phyloP scores from a whole-genome alignment of 2,113 vertebrate genomes.

The Oreochromis tanganicae region DNA sequence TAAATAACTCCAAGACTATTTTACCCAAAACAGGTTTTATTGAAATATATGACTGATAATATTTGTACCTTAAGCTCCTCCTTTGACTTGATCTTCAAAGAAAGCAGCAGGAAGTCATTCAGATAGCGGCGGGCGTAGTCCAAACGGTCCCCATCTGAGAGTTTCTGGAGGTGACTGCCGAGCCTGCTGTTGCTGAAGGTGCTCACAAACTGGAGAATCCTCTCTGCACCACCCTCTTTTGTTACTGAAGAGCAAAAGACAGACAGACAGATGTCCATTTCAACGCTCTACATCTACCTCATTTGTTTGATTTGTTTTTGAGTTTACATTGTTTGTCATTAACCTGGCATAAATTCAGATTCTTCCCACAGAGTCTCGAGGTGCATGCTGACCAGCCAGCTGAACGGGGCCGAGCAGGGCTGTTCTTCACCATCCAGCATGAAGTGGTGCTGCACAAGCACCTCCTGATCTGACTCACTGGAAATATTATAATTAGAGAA shows the following conservation, averaged over 20 bases:
- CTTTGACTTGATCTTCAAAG: constrained; percentile 51
- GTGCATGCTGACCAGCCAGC: constrained; percentile 61
- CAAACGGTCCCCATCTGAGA: constrained; percentile 29
- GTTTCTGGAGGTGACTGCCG: constrained; percentile 34
- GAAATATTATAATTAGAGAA: not conserved
- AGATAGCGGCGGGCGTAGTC: constrained; percentile 46
- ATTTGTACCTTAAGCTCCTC: constrained; percentile 45
- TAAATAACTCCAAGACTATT: not conserved
- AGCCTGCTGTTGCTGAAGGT: constrained; percentile 51
- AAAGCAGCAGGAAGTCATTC: constrained; percentile 65
- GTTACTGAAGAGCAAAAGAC: constrained; percentile 23
- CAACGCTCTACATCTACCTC: rapidly evolving
- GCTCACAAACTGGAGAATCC: constrained; percentile 62
- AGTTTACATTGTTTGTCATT: not conserved
- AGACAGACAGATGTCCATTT: not conserved
- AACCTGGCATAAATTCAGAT: constrained; percentile 67
- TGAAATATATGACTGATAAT: not conserved
- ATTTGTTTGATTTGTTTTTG: not conserved
- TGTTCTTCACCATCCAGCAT: constrained; percentile 31
- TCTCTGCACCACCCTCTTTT: constrained; percentile 12
- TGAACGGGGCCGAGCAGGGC: constrained; percentile 61
- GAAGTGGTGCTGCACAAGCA: constrained; percentile 55
- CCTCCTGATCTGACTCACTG: constrained; percentile 58
- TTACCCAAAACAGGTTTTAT: not conserved
- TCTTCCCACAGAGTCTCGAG: constrained; percentile 70